Evolutionary conservation across 2,113 vertebrate genomes (phyloP).

Genomic region (Trinectes maculatus): DNA sequence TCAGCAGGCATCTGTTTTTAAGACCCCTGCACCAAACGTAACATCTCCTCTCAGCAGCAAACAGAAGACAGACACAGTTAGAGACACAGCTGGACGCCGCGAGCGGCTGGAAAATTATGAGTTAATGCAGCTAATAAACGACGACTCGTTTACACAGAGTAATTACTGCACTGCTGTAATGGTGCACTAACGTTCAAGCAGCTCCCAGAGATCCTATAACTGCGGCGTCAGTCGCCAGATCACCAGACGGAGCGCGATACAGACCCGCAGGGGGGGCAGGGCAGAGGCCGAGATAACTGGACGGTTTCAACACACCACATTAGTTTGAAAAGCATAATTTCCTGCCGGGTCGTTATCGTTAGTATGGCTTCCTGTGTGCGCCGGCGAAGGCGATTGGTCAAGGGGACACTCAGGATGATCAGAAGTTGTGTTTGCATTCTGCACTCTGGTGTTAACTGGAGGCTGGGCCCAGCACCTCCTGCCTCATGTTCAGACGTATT

Average conservation of each 20-base stretch:
- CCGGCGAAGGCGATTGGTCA: slow-evolving; percentile 12
- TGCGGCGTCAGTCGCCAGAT: not conserved
- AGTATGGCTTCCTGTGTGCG: slow-evolving; percentile 61
- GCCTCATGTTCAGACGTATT: slow-evolving; percentile 47
- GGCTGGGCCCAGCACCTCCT: slow-evolving; percentile 25
- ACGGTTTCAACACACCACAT: slow-evolving; percentile 1
- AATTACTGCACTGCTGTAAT: not conserved
- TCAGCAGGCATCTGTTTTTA: not conserved
- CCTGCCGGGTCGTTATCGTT: slow-evolving; percentile 61
- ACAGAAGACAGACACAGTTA: not conserved
- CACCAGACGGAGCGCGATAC: not conserved
- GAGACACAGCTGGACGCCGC: not conserved
- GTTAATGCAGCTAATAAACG: not conserved
- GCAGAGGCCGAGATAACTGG: slow-evolving; percentile 7
- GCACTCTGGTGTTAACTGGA: slow-evolving; percentile 56
- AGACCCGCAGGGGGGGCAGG: not conserved
- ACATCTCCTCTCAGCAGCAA: not conserved
- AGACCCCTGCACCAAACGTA: not conserved
- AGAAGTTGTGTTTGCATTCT: slow-evolving; percentile 43
- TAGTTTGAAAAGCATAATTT: slow-evolving; percentile 55
- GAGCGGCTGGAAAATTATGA: not conserved
- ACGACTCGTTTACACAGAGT: slow-evolving; percentile 3
- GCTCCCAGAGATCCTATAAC: not conserved
- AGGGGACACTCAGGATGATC: slow-evolving; percentile 46
- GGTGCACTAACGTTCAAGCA: not conserved